phyloP scores from a whole-genome alignment of 2,888 invertebrate species.

The Venusia cambrica region DNA sequence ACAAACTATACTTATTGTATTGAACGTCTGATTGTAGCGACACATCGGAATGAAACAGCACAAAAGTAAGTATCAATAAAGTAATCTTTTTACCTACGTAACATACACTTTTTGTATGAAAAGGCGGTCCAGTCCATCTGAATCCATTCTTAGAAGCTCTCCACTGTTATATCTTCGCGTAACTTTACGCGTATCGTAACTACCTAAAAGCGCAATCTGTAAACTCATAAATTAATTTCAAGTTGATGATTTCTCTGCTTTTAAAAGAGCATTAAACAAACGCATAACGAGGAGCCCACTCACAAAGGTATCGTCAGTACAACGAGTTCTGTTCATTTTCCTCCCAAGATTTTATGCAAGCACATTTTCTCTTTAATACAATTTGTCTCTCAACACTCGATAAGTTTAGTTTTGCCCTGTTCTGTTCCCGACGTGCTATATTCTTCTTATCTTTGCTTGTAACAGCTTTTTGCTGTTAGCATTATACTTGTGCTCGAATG shows the following conservation, averaged over 20 bases:
- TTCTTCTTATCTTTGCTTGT: slow-evolving; percentile 25
- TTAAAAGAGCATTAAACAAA: slow-evolving; percentile 29
- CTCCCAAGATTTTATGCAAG: slow-evolving; percentile 23
- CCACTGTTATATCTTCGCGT: slow-evolving; percentile 12
- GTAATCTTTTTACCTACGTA: no score
- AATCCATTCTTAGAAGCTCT: slow-evolving; percentile 5
- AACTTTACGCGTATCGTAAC: no score
- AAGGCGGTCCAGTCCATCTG: slow-evolving; percentile 2
- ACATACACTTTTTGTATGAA: no score
- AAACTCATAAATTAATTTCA: slow-evolving; percentile 19
- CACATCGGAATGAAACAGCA: no score
- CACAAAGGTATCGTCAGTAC: slow-evolving; percentile 30
- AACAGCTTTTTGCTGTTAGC: slow-evolving; percentile 31
- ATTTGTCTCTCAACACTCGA: slow-evolving; percentile 31
- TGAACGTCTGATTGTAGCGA: no score
- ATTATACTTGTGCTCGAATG: slow-evolving; percentile 24
- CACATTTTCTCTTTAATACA: slow-evolving; percentile 29
- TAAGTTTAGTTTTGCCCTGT: slow-evolving; percentile 21
- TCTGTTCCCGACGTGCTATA: slow-evolving; percentile 18
- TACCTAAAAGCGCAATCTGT: slow-evolving; percentile 21
- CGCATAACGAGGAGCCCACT: slow-evolving; percentile 26
- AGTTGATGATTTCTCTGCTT: slow-evolving; percentile 22
- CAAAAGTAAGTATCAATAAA: no score
- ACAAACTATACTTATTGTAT: no score
- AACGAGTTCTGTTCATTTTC: slow-evolving; percentile 26